Evolutionary conservation across 2,888 invertebrate species (phyloP).

Genomic region (Cloeon dipterum): DNA sequence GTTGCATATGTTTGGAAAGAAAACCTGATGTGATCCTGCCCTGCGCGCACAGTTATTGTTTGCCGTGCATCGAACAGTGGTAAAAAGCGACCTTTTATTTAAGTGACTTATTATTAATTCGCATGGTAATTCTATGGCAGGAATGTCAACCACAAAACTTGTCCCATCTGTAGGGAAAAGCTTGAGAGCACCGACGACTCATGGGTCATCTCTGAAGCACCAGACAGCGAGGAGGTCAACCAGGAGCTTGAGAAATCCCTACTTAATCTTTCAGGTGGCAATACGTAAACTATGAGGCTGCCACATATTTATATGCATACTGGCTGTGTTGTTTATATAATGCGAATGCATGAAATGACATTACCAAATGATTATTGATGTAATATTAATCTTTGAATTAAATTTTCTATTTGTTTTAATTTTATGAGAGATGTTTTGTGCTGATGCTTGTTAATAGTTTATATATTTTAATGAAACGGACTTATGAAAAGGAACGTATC

Average conservation of each 20-base stretch:
- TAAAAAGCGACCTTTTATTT: constrained; percentile 15
- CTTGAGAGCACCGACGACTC: constrained; percentile 36
- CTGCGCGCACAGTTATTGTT: constrained; percentile 46
- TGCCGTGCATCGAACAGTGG: constrained; percentile 49
- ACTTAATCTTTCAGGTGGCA: constrained; percentile 11
- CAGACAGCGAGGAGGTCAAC: constrained; percentile 30
- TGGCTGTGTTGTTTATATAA: too few relatives aligned
- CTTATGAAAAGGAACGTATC: too few relatives aligned
- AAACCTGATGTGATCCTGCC: constrained; percentile 41
- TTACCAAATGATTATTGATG: too few relatives aligned
- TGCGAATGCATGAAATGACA: too few relatives aligned
- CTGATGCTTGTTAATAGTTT: too few relatives aligned
- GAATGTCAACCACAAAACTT: constrained; percentile 42
- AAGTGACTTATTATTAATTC: background rate
- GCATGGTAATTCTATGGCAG: too few relatives aligned
- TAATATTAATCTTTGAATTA: too few relatives aligned
- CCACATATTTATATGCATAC: too few relatives aligned
- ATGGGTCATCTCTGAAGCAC: constrained; percentile 33
- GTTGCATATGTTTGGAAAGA: constrained; percentile 48
- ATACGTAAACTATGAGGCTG: too few relatives aligned
- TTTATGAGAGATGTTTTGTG: too few relatives aligned
- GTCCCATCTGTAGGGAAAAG: constrained; percentile 41
- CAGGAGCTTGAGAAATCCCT: constrained; percentile 24
- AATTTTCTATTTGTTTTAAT: too few relatives aligned
- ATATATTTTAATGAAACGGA: too few relatives aligned